Evolutionary conservation across 2,888 invertebrate genomes (phyloP), one percentile per base, ranked within the genome.

Genomic region (Scaptomyza cyrtandrae): DNA sequence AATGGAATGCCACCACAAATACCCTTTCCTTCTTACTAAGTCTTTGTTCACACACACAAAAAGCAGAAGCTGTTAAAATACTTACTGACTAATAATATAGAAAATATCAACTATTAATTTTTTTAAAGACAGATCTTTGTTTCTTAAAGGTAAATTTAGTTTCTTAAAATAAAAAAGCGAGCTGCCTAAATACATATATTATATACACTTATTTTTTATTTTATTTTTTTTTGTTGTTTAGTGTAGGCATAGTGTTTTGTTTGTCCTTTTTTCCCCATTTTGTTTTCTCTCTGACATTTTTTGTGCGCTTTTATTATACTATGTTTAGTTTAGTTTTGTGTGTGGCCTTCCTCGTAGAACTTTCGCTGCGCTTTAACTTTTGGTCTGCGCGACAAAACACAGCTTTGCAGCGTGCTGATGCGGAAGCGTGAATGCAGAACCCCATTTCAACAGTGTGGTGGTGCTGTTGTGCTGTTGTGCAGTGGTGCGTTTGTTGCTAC

Each of bases 401-500:
- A 31, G 62, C 57, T 24, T 16, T 11, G 24, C 29, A 24, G 65
- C 57, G 84, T 69, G 75, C 66, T 69, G 78, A 71, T 43, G 84
- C 78, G 73, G 69, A 84, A 81, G 84, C 62, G 56, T 75, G 57
- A 71, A 66, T 33, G 31, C 64, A 63, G 54, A 53, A 59, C 64
- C 39, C 24, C 66, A 44, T 14, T 53, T 56, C 14, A 65, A 41
- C 50, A 43, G 11, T 19, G 43, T 6, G 19, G 31, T 39, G 53
- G 29, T 24, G 16, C 33, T 10, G 33, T 24, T 31, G 35, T 46
- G 29, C 14, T 2, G 4, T 46, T 14, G 10, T 37, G 37, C 13
- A 9, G 4, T 37, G 33, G 33, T 16, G 29, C 29, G 7, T 29
- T 29, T 24, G 24, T 24, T 24, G 0, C 24, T 1, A 2, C 9